These are phyloP conservation scores for Thunnus maccoyii DNA, from an alignment of 2,113 vertebrate genomes.

Conservation along the genomic window DNA sequence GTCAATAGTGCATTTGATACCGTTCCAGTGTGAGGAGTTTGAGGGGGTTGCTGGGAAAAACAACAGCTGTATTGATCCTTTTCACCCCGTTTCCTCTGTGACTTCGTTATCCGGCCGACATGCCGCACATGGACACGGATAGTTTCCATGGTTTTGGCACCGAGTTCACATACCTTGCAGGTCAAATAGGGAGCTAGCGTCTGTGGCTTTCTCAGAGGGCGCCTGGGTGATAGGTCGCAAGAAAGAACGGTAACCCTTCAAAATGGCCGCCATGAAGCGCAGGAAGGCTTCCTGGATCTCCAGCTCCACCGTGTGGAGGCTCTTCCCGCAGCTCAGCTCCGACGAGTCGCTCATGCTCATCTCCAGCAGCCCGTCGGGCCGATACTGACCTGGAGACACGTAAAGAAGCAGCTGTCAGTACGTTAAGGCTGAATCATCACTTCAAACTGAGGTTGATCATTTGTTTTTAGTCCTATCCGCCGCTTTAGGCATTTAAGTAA, in stretches of 20 bases:
- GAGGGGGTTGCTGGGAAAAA: conserved; percentile 24
- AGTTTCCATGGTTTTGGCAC: background rate
- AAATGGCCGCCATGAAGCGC: conserved; percentile 97
- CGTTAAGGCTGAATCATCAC: background rate
- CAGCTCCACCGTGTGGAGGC: conserved; percentile 91
- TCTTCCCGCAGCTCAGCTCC: conserved; percentile 91
- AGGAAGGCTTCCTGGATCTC: conserved; percentile 99
- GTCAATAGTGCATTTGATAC: conserved; percentile 3
- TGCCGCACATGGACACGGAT: background rate
- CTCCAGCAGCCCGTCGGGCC: conserved; percentile 92
- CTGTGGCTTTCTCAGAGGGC: conserved; percentile 97
- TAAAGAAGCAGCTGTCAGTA: background rate
- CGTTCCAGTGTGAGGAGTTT: conserved; percentile 18
- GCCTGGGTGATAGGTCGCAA: conserved; percentile 97
- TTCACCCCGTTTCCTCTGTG: background rate
- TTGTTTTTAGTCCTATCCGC: background rate
- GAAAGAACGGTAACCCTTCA: conserved; percentile 96
- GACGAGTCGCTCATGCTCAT: conserved; percentile 91
- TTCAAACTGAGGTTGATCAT: background rate
- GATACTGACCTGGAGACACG: conserved; percentile 89
- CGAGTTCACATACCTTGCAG: conserved; percentile 89
- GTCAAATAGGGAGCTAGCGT: conserved; percentile 96
- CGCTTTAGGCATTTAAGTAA: background rate
- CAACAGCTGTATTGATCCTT: conserved; percentile 5
- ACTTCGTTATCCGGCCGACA: background rate